These are phyloP conservation scores for Amiota mariae DNA, from an alignment of 2,888 invertebrate genomes.

Conservation along the genomic window DNA sequence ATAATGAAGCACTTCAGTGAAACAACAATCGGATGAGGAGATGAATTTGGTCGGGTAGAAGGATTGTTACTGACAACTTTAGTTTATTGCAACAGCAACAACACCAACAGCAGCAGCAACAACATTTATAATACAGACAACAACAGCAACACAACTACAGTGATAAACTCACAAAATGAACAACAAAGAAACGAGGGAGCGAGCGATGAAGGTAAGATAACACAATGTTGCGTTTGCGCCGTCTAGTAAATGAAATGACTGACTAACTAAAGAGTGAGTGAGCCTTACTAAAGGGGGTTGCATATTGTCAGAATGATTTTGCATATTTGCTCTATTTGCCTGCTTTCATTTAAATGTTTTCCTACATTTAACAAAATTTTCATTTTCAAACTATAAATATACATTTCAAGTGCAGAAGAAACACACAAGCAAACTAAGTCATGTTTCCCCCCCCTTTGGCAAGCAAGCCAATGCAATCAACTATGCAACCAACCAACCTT, in stretches of 20 bases:
- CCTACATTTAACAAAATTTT: not conserved
- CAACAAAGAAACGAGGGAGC: too few relatives aligned
- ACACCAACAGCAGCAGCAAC: conserved; percentile 46
- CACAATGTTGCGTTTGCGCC: too few relatives aligned
- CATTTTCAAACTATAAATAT: not conserved
- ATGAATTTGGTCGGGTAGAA: too few relatives aligned
- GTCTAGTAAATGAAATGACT: not conserved
- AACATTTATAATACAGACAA: conserved; percentile 38
- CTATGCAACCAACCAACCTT: not conserved
- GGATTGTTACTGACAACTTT: not conserved
- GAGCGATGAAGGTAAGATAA: too few relatives aligned
- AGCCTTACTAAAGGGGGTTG: not conserved
- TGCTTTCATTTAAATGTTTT: not conserved
- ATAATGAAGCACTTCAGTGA: conserved; percentile 1
- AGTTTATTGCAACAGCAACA: conserved; percentile 24
- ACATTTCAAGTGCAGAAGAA: not conserved
- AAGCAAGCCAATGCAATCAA: not conserved
- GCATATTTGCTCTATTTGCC: not conserved
- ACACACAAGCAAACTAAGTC: too few relatives aligned
- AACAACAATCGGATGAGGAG: too few relatives aligned
- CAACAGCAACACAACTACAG: too few relatives aligned
- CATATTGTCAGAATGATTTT: not conserved
- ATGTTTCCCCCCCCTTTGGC: not conserved
- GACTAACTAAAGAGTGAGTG: conserved; percentile 26
- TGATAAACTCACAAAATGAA: too few relatives aligned